Percentiles rank a stretch among this genome's conserved stretches.
Evolutionary conservation across 2,888 invertebrate species (phyloP).

Genomic region (Esperia sulphurella): DNA sequence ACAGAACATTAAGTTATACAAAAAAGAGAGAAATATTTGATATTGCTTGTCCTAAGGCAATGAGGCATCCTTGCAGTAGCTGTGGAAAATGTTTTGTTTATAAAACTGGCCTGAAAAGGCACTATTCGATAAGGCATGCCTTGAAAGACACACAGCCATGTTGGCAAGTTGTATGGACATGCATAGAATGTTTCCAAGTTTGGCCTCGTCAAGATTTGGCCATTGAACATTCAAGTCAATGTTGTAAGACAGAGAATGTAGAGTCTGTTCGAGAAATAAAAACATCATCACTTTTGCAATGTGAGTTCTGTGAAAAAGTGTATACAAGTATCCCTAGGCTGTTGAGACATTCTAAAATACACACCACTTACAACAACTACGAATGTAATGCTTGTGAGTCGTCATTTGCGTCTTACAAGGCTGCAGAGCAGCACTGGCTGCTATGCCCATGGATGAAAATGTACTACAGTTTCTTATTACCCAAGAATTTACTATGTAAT

Average conservation of each 20-base stretch:
- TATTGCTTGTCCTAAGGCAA: constrained; percentile 47
- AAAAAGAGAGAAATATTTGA: constrained; percentile 66
- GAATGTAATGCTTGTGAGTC: constrained; percentile 78
- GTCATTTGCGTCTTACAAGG: constrained; percentile 55
- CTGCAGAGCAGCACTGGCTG: constrained; percentile 64
- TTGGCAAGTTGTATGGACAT: constrained; percentile 74
- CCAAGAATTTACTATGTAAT: constrained; percentile 66
- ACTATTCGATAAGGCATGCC: constrained; percentile 56
- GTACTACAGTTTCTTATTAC: constrained; percentile 59
- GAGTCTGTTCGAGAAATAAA: constrained; percentile 62
- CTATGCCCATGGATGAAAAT: constrained; percentile 59
- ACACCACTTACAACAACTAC: constrained; percentile 83
- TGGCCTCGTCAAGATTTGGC: constrained; percentile 66
- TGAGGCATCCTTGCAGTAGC: constrained; percentile 56
- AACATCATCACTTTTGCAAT: constrained; percentile 64
- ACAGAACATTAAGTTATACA: constrained; percentile 64
- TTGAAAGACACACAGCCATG: constrained; percentile 49
- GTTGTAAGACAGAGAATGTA: constrained; percentile 44
- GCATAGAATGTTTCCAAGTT: constrained; percentile 69
- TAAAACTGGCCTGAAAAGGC: constrained; percentile 65
- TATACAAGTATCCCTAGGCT: constrained; percentile 67
- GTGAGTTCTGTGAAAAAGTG: constrained; percentile 72
- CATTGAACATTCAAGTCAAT: constrained; percentile 50
- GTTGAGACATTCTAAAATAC: constrained; percentile 63
- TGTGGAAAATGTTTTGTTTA: constrained; percentile 72